phyloP scores from a whole-genome alignment of 2,888 invertebrate genomes.

The Agrochola litura region DNA sequence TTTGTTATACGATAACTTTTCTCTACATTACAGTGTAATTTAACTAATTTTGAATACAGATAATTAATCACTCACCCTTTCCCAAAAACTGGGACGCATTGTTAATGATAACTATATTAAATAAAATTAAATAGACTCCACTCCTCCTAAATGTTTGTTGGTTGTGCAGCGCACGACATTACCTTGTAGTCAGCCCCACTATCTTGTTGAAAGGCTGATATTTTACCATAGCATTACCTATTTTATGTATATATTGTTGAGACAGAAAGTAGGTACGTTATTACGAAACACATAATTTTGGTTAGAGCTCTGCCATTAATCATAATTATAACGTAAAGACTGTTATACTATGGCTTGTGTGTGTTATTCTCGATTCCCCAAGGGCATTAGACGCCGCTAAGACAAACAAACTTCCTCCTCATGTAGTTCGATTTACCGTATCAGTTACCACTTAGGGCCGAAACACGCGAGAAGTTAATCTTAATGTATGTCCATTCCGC shows the following conservation, averaged over 20 bases:
- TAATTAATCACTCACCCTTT: slow-evolving; percentile 1
- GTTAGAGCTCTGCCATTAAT: slow-evolving; percentile 2
- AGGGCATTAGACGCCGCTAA: slow-evolving; percentile 27
- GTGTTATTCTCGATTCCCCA: slow-evolving; percentile 10
- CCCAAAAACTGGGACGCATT: background rate
- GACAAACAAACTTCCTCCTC: slow-evolving; percentile 43
- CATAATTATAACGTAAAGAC: slow-evolving; percentile 1
- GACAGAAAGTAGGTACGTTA: background rate
- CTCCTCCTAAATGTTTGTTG: no score
- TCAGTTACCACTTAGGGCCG: slow-evolving; percentile 50
- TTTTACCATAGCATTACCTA: background rate
- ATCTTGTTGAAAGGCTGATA: background rate
- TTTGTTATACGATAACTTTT: background rate
- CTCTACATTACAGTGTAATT: background rate
- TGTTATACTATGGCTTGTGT: background rate
- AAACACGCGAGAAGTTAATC: slow-evolving; percentile 21
- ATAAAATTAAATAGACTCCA: background rate
- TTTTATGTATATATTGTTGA: background rate
- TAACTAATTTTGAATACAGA: slow-evolving; percentile 17
- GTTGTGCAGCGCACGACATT: background rate
- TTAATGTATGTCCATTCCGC: slow-evolving; percentile 9
- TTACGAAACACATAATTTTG: background rate
- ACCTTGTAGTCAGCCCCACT: no score
- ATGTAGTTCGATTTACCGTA: slow-evolving; percentile 42
- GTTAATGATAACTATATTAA: background rate